Evolutionary conservation across 2,113 vertebrate species (phyloP).

Genomic region (Caracal caracal): DNA sequence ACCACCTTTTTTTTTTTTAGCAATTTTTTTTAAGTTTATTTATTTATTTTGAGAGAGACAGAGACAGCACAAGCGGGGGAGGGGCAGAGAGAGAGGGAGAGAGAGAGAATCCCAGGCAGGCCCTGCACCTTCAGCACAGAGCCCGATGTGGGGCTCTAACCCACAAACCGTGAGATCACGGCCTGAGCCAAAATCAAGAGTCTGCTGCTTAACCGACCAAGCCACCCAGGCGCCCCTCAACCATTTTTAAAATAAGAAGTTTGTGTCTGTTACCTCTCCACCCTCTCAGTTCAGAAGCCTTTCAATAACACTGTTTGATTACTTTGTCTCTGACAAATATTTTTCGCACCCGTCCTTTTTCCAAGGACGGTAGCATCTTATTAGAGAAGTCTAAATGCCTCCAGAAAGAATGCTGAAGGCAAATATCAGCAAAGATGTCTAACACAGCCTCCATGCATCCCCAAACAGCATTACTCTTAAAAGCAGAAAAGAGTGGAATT

Average conservation of each 20-base stretch:
- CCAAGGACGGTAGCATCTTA: background rate
- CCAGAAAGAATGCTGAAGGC: background rate
- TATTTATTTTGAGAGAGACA: too few relatives aligned
- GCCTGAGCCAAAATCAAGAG: too few relatives aligned
- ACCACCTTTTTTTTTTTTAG: background rate
- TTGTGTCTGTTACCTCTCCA: background rate
- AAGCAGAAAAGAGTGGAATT: background rate
- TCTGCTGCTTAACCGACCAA: too few relatives aligned
- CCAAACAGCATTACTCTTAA: background rate
- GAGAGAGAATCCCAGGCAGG: too few relatives aligned
- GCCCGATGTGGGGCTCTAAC: too few relatives aligned
- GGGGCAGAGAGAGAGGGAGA: too few relatives aligned
- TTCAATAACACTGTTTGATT: background rate
- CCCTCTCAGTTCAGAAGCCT: background rate
- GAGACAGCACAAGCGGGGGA: too few relatives aligned
- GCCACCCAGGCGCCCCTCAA: too few relatives aligned
- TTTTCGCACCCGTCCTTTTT: background rate
- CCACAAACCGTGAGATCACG: too few relatives aligned
- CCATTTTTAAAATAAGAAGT: background rate
- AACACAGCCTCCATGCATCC: background rate
- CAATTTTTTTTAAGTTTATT: too few relatives aligned
- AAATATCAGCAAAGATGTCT: background rate
- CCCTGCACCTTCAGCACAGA: too few relatives aligned
- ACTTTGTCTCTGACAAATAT: background rate
- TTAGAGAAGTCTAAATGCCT: background rate